Base-by-base conservation (phyloP, 2,113 vertebrate genomes). In the Corythornis vintsioides region DNA sequence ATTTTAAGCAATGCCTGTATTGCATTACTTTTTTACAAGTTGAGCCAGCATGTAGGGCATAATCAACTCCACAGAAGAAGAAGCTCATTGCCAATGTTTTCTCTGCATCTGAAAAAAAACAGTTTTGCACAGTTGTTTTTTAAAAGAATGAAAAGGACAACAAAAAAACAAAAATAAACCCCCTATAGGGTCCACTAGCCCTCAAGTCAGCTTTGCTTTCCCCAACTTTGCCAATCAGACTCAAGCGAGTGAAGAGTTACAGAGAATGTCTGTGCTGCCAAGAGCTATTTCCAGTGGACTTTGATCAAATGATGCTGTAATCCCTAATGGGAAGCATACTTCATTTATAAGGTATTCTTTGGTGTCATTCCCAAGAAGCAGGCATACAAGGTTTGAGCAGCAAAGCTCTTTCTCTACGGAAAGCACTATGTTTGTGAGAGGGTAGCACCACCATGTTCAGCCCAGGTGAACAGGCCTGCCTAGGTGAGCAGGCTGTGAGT, bases 331-430 rank as follows among this genome's bases (percentile, higher is more conserved):
- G 97, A 98, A 97, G 93, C 97, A 97, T 97, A 97, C 96, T 97
- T 98, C 97, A 98, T 93, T 95, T 94, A 86, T 97, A 97, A 98
- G 97, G 97, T 97, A 98, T 98, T 98, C 94, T 96, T 97, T 97
- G 97, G 96, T 97, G 97, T 95, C 93, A 96, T 97, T 97, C 97
- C 98, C 98, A 95, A 97, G 92, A 94, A 97, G 94, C 88, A 97
- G 95, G 93, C 95, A 96, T 48, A 90, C 0, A n/a, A 85, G 95
- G 45, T 92, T 92, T 82, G 88, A 92, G 90, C 74, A 95, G 56
- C 83, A 93, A 52, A 93, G 67, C 74, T 66, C 74, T 59, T 92
- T 59, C 70, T 71, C 86, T 40, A 9, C 80, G 67, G 19, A 70
- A 71, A 94, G 31, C 4, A 1, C 71, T 74, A 33, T 3, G 4